Percentiles rank a stretch among this genome's conserved stretches.
Evolutionary conservation across 2,113 vertebrate species (phyloP).

Genomic region (Gavia stellata): DNA sequence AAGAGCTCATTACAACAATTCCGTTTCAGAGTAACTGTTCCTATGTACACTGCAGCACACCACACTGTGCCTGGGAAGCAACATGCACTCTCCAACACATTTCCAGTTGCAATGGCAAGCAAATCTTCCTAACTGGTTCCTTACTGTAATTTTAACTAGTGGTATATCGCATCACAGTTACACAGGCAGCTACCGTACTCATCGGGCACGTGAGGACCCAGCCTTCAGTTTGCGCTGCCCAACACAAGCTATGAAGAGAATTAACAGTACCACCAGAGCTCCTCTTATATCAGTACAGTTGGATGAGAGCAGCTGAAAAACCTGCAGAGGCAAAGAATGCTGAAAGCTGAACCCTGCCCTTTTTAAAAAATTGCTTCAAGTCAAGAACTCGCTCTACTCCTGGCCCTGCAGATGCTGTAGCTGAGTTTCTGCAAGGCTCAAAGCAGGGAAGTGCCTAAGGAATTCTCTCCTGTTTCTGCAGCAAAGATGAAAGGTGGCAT

Average conservation of each 20-base stretch:
- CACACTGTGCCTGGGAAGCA: neutral
- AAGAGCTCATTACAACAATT: neutral
- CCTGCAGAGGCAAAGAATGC: neutral
- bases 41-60: neutral
- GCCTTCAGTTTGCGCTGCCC: neutral
- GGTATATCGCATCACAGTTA: neutral
- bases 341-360: neutral
- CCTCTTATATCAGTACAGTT: neutral
- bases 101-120: neutral
- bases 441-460: neutral
- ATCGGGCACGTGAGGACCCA: fast-evolving
- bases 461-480: neutral
- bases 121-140: neutral
- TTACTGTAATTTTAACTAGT: neutral
- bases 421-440: neutral
- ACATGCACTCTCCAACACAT: neutral
- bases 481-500: slow-evolving; percentile 18
- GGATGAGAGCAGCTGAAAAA: neutral
- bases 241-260: neutral
- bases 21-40: neutral
- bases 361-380: neutral
- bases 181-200: neutral
- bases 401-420: neutral
- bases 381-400: neutral
- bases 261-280: neutral